Conservation (phyloP, 2,113 vertebrate species). For the Passerina amoena region DNA sequence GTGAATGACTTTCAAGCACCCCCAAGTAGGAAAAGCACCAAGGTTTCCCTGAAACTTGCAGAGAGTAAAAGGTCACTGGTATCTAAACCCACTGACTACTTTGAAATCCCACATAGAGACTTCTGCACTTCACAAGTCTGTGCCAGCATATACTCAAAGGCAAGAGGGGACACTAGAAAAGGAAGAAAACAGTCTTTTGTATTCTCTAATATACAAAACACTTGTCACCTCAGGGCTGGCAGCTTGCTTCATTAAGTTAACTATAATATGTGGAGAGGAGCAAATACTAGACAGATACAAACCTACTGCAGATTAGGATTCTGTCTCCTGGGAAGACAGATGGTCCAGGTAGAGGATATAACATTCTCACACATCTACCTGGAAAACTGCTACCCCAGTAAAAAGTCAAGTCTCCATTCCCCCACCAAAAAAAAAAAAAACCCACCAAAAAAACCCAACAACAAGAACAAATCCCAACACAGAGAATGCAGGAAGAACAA, state of each 20-base stretch:
- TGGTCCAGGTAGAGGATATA: background rate
- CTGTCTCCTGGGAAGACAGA: background rate
- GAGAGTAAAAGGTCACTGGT: background rate
- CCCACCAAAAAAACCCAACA: background rate
- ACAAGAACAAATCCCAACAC: background rate
- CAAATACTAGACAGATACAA: background rate
- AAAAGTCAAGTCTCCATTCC: background rate
- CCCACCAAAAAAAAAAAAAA: background rate
- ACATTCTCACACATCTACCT: background rate
- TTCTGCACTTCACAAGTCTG: background rate
- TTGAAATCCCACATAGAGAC: background rate
- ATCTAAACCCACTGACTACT: background rate
- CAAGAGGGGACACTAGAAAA: background rate
- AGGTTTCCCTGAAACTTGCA: background rate
- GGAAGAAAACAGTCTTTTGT: background rate
- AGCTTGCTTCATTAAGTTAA: background rate
- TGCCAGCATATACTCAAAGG: background rate
- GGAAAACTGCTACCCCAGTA: background rate
- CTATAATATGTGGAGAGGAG: background rate
- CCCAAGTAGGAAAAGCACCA: background rate
- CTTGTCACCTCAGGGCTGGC: background rate
- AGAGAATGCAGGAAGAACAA: constrained; percentile 18
- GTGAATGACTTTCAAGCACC: background rate
- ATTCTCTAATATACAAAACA: background rate
- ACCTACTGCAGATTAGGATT: background rate